Evolutionary conservation across 2,113 vertebrate genomes (phyloP).

Genomic region (Marmota flaviventris): DNA sequence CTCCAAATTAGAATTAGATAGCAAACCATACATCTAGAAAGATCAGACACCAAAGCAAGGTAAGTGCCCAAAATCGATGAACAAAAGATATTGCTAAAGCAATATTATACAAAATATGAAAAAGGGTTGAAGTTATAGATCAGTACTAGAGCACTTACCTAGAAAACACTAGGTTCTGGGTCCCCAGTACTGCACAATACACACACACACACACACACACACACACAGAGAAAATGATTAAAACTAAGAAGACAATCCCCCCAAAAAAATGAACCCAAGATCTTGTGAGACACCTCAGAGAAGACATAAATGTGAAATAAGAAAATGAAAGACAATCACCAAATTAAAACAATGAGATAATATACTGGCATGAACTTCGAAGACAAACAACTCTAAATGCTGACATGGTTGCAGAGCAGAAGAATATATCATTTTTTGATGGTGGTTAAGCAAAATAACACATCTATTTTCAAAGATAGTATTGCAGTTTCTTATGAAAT

Average conservation of each 20-base stretch:
- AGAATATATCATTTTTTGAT: background rate
- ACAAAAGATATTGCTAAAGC: background rate
- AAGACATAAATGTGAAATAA: background rate
- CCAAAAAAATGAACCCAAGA: background rate
- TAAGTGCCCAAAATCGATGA: background rate
- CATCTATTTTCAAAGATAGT: background rate
- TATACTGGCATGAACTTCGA: background rate
- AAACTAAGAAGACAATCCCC: background rate
- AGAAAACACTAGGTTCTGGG: too few species aligned
- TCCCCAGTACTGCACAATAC: too few species aligned
- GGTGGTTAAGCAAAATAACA: background rate
- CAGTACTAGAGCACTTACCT: background rate
- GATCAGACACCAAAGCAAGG: background rate
- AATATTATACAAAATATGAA: background rate
- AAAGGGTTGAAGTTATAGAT: too few species aligned
- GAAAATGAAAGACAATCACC: background rate
- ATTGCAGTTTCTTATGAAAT: background rate
- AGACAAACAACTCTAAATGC: background rate
- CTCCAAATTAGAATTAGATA: too few species aligned
- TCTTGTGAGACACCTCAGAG: background rate
- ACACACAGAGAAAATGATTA: too few species aligned
- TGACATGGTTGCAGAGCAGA: background rate
- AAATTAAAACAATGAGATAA: background rate
- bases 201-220: too few species aligned
- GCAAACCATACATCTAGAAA: background rate